phyloP scores from a whole-genome alignment of 1,140 invertebrate genomes.

The Hycleus phaleratus region DNA sequence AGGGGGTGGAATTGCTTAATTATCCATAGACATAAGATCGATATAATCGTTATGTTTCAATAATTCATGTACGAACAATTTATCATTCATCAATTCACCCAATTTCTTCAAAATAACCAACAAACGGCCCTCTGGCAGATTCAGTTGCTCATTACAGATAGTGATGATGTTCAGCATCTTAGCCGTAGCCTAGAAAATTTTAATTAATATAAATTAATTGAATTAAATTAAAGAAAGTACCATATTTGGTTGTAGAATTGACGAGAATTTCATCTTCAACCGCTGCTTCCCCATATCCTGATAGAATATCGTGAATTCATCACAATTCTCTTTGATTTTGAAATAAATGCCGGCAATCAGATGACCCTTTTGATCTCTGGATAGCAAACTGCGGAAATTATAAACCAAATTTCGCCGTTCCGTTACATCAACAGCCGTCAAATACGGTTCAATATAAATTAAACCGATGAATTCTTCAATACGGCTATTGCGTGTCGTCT shows the following conservation, averaged over 20 bases:
- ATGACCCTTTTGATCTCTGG: slow-evolving; percentile 71
- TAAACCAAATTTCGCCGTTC: slow-evolving; percentile 84
- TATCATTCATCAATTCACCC: slow-evolving; percentile 61
- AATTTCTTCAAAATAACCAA: slow-evolving; percentile 54
- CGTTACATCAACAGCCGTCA: slow-evolving; percentile 74
- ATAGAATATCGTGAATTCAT: slow-evolving; percentile 73
- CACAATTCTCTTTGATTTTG: slow-evolving; percentile 52
- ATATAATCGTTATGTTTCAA: slow-evolving; percentile 66
- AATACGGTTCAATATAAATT: slow-evolving; percentile 72
- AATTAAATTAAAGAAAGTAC: slow-evolving; percentile 40
- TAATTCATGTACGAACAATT: slow-evolving; percentile 62
- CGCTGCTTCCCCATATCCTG: slow-evolving; percentile 58
- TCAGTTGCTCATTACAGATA: slow-evolving; percentile 64
- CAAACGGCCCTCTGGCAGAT: slow-evolving; percentile 53
- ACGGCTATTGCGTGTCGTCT: slow-evolving; percentile 54
- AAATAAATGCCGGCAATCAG: slow-evolving; percentile 79
- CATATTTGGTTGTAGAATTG: slow-evolving; percentile 54
- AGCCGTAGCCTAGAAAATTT: slow-evolving; percentile 49
- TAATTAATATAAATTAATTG: slow-evolving; percentile 4
- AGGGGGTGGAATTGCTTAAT: slow-evolving; percentile 42
- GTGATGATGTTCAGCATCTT: slow-evolving; percentile 52
- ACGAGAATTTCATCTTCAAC: slow-evolving; percentile 61
- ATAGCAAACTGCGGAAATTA: slow-evolving; percentile 74
- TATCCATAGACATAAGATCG: slow-evolving; percentile 64
- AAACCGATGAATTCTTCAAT: slow-evolving; percentile 52